Percentiles rank a stretch among this genome's conserved stretches.
Conservation (phyloP, 2,113 vertebrate species). For the Peromyscus maniculatus region DNA sequence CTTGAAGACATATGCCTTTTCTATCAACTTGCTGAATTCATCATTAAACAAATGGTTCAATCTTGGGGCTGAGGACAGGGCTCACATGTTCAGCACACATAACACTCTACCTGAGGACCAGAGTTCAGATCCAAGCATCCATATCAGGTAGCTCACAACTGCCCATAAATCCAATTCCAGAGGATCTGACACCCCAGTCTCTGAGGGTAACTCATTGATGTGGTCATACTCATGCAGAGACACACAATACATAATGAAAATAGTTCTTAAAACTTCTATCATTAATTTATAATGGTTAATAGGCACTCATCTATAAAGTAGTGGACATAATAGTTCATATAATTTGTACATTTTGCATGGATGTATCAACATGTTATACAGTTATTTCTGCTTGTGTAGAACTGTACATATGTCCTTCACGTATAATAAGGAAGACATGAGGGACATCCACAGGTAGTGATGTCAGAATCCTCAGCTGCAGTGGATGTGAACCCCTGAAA, state of each 20-base stretch:
- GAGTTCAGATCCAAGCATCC: neutral
- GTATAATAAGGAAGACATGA: neutral
- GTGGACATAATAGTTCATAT: neutral
- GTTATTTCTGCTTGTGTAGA: neutral
- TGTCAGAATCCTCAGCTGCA: conserved; percentile 72
- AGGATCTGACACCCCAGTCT: neutral
- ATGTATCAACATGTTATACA: neutral
- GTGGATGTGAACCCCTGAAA: neutral
- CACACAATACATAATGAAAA: neutral
- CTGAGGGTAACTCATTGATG: too few relatives aligned
- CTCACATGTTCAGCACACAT: neutral
- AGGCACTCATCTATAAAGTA: neutral
- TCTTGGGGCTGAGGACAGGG: neutral
- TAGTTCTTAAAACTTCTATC: neutral
- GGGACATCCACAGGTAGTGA: conserved; percentile 71
- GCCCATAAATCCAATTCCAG: neutral
- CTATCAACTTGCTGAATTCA: neutral
- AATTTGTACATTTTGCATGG: neutral
- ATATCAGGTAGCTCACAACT: neutral
- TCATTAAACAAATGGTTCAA: neutral
- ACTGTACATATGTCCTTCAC: neutral
- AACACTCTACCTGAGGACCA: neutral
- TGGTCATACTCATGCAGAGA: neutral
- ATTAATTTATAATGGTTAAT: neutral
- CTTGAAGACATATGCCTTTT: neutral